phyloP scores from a whole-genome alignment of 2,113 vertebrate species.

The Montifringilla adamsi region DNA sequence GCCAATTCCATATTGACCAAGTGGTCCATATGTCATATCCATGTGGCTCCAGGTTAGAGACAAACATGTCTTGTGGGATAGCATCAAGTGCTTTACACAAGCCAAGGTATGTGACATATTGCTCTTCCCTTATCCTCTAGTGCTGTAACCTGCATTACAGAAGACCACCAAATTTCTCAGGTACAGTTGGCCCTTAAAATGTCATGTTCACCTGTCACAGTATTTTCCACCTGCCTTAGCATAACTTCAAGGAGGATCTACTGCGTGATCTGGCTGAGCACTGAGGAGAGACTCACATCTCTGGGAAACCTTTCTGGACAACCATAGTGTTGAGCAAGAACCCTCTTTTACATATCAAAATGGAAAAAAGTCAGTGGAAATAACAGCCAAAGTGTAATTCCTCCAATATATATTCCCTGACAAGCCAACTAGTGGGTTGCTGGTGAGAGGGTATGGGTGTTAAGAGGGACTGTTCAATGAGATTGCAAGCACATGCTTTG shows the following conservation, averaged over 20 bases:
- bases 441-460: not conserved
- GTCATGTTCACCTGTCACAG: not conserved
- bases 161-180: not conserved
- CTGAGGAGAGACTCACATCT: not conserved
- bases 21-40: not conserved
- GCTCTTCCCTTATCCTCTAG: not conserved
- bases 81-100: rapidly evolving
- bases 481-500: not conserved
- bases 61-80: rapidly evolving
- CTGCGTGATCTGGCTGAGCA: not conserved
- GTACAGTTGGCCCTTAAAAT: not conserved
- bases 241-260: not conserved
- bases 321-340: not conserved
- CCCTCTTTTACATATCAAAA: not conserved
- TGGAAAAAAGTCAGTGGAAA: not conserved
- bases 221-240: not conserved
- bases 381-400: not conserved
- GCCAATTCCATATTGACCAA: not conserved
- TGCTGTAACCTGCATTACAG: not conserved
- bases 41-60: not conserved
- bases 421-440: not conserved
- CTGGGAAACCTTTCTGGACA: not conserved
- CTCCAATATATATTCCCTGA: not conserved
- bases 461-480: not conserved
- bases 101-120: not conserved